These are phyloP conservation scores for Caenorhabditis macrosperma DNA, from an alignment of 2,888 invertebrate genomes.

Conservation along the genomic window DNA sequence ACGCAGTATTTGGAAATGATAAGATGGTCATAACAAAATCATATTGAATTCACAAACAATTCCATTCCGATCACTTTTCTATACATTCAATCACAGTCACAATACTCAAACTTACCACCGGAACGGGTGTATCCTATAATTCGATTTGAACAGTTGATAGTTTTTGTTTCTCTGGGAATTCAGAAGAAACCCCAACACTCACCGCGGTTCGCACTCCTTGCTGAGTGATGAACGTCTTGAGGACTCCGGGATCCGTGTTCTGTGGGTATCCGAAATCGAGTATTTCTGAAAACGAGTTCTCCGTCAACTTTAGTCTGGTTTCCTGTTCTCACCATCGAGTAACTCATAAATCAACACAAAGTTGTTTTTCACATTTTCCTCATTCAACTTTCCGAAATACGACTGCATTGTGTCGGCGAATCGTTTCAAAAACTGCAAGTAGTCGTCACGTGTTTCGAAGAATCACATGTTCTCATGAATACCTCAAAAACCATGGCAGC, in stretches of 20 bases:
- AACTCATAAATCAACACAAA: slow-evolving; percentile 99
- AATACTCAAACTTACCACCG: slow-evolving; percentile 62
- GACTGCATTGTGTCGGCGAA: slow-evolving; percentile 96
- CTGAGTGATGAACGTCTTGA: slow-evolving; percentile 99
- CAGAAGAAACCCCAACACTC: slow-evolving; percentile 39
- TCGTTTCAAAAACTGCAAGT: slow-evolving; percentile 91
- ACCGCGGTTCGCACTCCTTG: slow-evolving; percentile 87
- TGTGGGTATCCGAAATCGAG: slow-evolving; percentile 99
- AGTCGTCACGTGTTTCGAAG: neutral
- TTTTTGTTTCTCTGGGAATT: slow-evolving; percentile 15
- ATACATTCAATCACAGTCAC: slow-evolving; percentile 22
- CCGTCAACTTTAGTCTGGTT: neutral
- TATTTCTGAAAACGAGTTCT: slow-evolving; percentile 86
- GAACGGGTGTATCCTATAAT: slow-evolving; percentile 63
- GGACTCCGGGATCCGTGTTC: slow-evolving; percentile 98
- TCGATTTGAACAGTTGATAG: neutral
- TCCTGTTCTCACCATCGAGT: slow-evolving; percentile 86
- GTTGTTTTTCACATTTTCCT: slow-evolving; percentile 99
- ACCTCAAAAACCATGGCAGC: slow-evolving; percentile 90
- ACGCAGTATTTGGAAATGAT: neutral
- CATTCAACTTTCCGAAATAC: slow-evolving; percentile 97
- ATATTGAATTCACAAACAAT: neutral
- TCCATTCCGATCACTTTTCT: slow-evolving; percentile 22
- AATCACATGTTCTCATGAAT: neutral
- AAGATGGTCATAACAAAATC: neutral